A percentile compares a stretch with the other conserved stretches of the same genome.
Conservation (phyloP, 2,113 vertebrate genomes). For the Notiomystis cincta region DNA sequence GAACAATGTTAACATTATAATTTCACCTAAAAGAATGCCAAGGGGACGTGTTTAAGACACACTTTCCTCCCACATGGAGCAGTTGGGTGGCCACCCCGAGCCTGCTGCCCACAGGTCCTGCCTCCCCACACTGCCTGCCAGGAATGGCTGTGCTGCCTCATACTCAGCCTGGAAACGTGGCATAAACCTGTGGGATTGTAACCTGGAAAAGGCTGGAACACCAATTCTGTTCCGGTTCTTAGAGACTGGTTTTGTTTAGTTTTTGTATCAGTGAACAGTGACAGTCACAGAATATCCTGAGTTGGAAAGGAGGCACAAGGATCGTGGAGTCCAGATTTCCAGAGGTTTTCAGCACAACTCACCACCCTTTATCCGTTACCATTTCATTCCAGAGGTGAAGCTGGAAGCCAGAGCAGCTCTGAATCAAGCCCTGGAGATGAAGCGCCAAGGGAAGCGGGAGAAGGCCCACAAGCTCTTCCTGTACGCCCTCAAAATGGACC, state of each 20-base stretch:
- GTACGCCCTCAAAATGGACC: conserved; percentile 91
- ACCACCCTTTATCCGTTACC: accelerated
- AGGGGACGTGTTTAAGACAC: accelerated
- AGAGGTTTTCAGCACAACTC: background rate
- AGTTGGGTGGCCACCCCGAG: background rate
- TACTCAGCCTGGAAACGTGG: accelerated
- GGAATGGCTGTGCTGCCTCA: background rate
- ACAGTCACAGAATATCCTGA: background rate
- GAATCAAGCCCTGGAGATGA: conserved; percentile 94
- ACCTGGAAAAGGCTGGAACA: background rate
- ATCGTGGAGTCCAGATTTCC: background rate
- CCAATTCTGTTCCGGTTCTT: background rate
- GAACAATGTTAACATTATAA: background rate
- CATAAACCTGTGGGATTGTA: background rate
- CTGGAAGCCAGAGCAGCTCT: conserved; percentile 88
- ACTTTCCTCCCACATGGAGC: background rate
- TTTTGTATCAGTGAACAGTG: accelerated
- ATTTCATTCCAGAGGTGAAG: conserved; percentile 75
- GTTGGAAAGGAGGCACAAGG: background rate
- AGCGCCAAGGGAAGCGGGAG: conserved; percentile 86
- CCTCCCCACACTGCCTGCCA: background rate
- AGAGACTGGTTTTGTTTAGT: accelerated
- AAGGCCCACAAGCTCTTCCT: conserved; percentile 92
- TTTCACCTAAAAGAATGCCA: background rate
- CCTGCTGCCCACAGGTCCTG: background rate